These are phyloP conservation scores for Hirtodrosophila duncani DNA, from an alignment of 2,888 invertebrate genomes.

Conservation along the genomic window DNA sequence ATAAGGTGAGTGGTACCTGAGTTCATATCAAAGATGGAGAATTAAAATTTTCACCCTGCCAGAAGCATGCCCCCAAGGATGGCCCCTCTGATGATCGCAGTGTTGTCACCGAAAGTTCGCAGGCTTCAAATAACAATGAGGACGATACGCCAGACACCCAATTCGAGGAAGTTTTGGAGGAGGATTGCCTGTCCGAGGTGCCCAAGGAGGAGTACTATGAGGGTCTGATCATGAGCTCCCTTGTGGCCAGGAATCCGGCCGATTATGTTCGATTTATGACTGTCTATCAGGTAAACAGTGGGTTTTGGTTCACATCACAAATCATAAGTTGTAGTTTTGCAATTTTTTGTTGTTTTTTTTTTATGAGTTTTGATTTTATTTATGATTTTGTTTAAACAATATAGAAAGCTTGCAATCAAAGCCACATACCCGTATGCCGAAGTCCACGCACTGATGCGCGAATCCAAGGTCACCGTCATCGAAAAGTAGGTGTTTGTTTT, in stretches of 20 bases:
- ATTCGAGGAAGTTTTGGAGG: constrained; percentile 45
- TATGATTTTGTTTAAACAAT: constrained; percentile 40
- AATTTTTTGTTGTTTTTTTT: constrained; percentile 21
- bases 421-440: constrained; percentile 71
- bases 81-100: constrained; percentile 37
- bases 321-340: constrained; percentile 6
- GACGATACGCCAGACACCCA: constrained; percentile 42
- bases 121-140: constrained; percentile 14
- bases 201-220: constrained; percentile 62
- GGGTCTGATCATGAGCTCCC: constrained; percentile 74
- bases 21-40: background rate
- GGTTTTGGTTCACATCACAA: background rate
- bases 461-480: constrained; percentile 17
- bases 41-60: background rate
- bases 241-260: constrained; percentile 73
- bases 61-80: constrained; percentile 15
- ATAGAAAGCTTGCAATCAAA: constrained; percentile 76
- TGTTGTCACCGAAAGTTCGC: constrained; percentile 5
- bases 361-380: constrained; percentile 29
- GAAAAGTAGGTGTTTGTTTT: constrained; percentile 71
- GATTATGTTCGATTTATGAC: constrained; percentile 77
- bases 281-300: constrained; percentile 74
- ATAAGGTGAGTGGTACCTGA: constrained; percentile 34
- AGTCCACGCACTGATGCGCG: constrained; percentile 24
- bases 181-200: constrained; percentile 26